These are phyloP conservation scores for Pemphredon lugubris DNA, from an alignment of 2,888 invertebrate species.

Conservation along the genomic window DNA sequence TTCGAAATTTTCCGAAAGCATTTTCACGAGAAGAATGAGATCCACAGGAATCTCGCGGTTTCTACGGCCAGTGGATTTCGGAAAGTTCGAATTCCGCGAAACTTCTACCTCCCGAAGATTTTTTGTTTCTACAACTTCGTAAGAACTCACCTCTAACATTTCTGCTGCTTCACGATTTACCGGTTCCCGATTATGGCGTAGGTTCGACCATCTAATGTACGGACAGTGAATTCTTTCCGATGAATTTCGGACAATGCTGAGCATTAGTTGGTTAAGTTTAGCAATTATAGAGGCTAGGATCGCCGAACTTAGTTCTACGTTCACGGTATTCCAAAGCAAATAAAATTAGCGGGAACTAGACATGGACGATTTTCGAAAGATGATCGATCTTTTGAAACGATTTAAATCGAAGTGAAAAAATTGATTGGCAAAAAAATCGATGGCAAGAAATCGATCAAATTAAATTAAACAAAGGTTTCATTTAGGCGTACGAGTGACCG, in stretches of 20 bases:
- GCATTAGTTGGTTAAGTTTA: too few relatives aligned
- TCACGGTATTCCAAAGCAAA: too few relatives aligned
- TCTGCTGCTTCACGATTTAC: neutral
- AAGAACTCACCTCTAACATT: conserved; percentile 15
- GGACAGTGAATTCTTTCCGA: conserved; percentile 12
- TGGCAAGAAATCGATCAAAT: too few relatives aligned
- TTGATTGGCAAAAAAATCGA: too few relatives aligned
- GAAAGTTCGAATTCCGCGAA: neutral
- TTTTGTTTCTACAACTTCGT: conserved; percentile 19
- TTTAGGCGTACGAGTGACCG: too few relatives aligned
- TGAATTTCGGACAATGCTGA: conserved; percentile 15
- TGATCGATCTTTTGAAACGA: too few relatives aligned
- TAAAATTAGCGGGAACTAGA: too few relatives aligned
- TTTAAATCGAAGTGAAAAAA: too few relatives aligned
- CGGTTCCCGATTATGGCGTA: conserved; percentile 4
- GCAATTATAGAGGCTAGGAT: too few relatives aligned
- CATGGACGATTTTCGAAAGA: too few relatives aligned
- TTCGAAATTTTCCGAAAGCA: conserved; percentile 4
- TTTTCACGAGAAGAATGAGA: neutral
- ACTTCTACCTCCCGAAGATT: conserved; percentile 7
- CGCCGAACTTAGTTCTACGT: too few relatives aligned
- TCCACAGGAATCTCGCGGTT: conserved; percentile 1
- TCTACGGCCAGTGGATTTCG: conserved; percentile 1
- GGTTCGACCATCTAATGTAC: conserved; percentile 2
- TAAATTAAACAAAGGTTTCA: too few relatives aligned